Conservation (phyloP, 92 coral and sea anemone species). For the Virgularia gustaviana region DNA sequence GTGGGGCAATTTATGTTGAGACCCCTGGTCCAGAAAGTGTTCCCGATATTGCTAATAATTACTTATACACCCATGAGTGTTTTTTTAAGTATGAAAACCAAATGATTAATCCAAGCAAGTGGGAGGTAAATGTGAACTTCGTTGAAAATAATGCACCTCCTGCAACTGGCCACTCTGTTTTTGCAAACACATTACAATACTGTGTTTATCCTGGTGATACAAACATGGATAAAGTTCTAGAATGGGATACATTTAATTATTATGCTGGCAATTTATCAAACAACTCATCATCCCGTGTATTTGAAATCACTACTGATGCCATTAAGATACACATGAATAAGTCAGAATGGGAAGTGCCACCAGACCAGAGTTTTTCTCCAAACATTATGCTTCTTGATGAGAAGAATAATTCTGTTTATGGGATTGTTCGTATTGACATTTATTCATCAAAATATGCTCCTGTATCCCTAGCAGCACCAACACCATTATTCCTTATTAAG, state of each 20-base stretch:
- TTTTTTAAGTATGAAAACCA: conserved; percentile 65
- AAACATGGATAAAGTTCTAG: conserved; percentile 15
- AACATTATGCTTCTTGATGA: conserved; percentile 68
- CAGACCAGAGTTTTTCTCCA: conserved; percentile 66
- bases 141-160: conserved; percentile 39
- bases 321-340: conserved; percentile 44
- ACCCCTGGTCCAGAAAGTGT: conserved; percentile 78
- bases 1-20: conserved; percentile 73
- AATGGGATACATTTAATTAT: conserved; percentile 65
- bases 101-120: conserved; percentile 54
- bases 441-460: background rate
- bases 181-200: conserved; percentile 60
- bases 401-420: conserved; percentile 60
- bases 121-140: conserved; percentile 73
- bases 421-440: conserved; percentile 55
- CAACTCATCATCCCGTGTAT: conserved; percentile 31
- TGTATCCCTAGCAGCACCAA: conserved; percentile 45
- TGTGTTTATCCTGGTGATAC: conserved; percentile 20
- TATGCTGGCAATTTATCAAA: conserved; percentile 46
- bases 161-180: conserved; percentile 65
- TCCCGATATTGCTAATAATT: conserved; percentile 59
- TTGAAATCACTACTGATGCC: conserved; percentile 73
- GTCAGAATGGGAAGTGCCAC: conserved; percentile 77
- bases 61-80: conserved; percentile 56
- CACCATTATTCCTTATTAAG: conserved; percentile 62